Base-by-base conservation (phyloP, 1,140 invertebrate species). In the Belonocnema kinseyi region DNA sequence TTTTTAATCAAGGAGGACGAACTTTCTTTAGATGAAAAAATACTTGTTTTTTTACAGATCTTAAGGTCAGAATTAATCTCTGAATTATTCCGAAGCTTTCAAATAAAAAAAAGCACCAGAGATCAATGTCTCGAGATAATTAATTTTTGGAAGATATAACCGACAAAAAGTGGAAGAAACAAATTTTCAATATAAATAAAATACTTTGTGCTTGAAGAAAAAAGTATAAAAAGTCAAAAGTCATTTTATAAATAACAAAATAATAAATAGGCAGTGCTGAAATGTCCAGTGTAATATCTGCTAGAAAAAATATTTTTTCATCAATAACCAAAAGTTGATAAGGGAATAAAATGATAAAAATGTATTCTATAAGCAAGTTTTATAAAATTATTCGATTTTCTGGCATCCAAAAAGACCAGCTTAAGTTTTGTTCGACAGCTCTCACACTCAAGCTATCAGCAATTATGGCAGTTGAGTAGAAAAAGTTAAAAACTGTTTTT, bases 401-500 rank as follows among this genome's bases (percentile, higher is more conserved):
- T 46, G 8, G 40, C 2, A 46, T 46, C 40, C 40, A 46, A 46
- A 46, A 46, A 46, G 40, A 1, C 40, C 7, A 11, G 40, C 40
- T 46, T 11, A 46, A 26, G 14, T 66, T 66, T 66, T 66, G 61
- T 66, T 66, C 26, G 16, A n/a, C 61, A 33, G 61, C 61, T 66
- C 61, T 33, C 14, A 33, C 61, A 40, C 5, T 66, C 33, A 66
- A 66, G 26, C 33, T 40, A 16, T 40, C 16, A n/a, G 7, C 7
- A 46, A 8, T 40, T 33, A 40, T 66, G 61, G 61, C 61, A 66
- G 61, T 66, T 40, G 61, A 33, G 12, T 33, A 26, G 19, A 61
- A 66, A 66, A 66, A 66, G 14, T n/a, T 14, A 66, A 46, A 66
- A 66, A 66, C n/a, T 66, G 33, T 40, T 66, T 66, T 16, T 66